A percentile compares a stretch with the other conserved stretches of the same genome.
These are phyloP conservation scores for Onychomys torridus DNA, from an alignment of 2,797 vertebrate genomes.

Conservation along the genomic window DNA sequence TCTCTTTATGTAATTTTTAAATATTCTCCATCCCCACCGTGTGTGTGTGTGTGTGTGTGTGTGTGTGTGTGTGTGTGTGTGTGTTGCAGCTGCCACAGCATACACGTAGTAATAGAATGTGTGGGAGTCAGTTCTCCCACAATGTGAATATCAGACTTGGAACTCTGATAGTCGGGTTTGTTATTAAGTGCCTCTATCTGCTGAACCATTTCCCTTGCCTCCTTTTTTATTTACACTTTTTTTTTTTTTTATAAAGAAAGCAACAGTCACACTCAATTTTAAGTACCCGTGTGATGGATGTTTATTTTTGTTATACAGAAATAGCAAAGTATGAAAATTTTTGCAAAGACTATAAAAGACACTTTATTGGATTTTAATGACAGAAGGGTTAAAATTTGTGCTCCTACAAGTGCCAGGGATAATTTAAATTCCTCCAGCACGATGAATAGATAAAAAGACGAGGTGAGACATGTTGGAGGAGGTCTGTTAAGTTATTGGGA, in stretches of 20 bases:
- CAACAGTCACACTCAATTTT: neutral
- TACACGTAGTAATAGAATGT: neutral
- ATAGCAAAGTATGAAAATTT: neutral
- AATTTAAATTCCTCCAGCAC: neutral
- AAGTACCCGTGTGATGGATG: neutral
- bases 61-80: neutral
- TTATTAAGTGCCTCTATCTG: neutral
- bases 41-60: neutral
- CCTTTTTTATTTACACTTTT: neutral
- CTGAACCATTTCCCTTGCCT: neutral
- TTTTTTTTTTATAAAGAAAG: neutral
- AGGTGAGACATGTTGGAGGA: neutral
- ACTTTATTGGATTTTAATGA: neutral
- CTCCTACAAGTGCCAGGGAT: neutral
- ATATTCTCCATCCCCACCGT: neutral
- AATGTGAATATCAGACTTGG: neutral
- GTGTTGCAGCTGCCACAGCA: neutral
- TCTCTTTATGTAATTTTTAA: neutral
- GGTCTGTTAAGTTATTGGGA: neutral
- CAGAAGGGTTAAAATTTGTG: neutral
- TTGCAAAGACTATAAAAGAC: neutral
- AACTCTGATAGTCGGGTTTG: neutral
- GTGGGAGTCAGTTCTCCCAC: neutral
- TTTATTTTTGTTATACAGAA: slow-evolving; percentile 60
- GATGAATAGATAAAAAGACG: neutral